Evolutionary conservation across 2,797 vertebrate species (phyloP), one percentile per base, ranked within the genome.

Genomic region (Poecilia picta): DNA sequence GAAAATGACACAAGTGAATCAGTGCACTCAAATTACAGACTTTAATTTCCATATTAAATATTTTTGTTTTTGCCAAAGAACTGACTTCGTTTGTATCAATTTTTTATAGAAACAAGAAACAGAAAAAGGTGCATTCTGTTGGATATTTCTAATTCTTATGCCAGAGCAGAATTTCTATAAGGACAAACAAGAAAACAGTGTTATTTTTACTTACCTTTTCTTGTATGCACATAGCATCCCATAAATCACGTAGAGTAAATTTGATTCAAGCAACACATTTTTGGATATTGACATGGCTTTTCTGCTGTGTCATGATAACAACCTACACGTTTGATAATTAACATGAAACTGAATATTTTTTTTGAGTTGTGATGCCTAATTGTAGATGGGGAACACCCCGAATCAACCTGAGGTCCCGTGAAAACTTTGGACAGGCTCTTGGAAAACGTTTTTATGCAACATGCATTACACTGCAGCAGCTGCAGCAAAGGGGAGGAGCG

Each of bases 401-500:
- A 66, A 66, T 39, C 64, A 20, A 23, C 31, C 33, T 62, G 31
- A 16, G 33, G 62, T 66, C 62, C 16, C 33, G 8, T 66, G 53
- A 66, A 16, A 66, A 68, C 64, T 25, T 41, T 68, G 36, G 36
- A 68, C 62, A 31, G 7, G 36, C 39, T 43, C 11, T 43, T 43
- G 39, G 66, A 45, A 45, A 45, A n/a, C 25, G 6, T 12, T 16
- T 71, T 28, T 28, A 43, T 71, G 39, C 41, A 71, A 28, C 74
- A 62, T 20, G 74, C 45, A 62, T 75, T 33, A 62, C 36, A 75
- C 41, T 73, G 49, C n/a, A 31, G 78, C 51, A 51, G 33, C 39
- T 76, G 74, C 57, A 71, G 79, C 25, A 59, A 53, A n/a, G 13
- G 68, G 47, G 70, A 64, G 53, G 70, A 76, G 71, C 81, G 82